These are phyloP conservation scores for Acanthiza pusilla DNA, from an alignment of 2,797 vertebrate species.

Conservation along the genomic window DNA sequence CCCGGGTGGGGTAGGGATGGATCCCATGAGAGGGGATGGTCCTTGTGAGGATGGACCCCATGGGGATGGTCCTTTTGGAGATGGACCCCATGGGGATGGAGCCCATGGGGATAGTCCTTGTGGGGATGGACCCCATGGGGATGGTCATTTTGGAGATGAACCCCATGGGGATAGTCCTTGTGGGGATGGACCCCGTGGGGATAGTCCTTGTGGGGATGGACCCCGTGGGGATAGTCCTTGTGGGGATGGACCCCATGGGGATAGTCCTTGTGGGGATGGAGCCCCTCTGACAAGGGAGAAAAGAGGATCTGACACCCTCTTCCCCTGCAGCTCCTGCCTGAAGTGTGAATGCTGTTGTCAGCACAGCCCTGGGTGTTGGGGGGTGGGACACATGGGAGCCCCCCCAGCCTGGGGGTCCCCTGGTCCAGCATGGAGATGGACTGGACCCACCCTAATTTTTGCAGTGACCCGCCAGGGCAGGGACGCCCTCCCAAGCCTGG, in stretches of 20 bases:
- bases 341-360: not conserved
- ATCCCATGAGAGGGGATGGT: too few relatives aligned
- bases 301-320: not conserved
- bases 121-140: too few relatives aligned
- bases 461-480: rapidly evolving
- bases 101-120: too few relatives aligned
- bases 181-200: too few relatives aligned
- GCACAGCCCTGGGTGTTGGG: not conserved
- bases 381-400: not conserved
- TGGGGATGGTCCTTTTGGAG: too few relatives aligned
- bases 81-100: too few relatives aligned
- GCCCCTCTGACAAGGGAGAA: not conserved
- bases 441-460: not conserved
- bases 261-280: too few relatives aligned
- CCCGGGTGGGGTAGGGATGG: not conserved
- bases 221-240: too few relatives aligned
- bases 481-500: not conserved
- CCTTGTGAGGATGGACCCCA: not conserved
- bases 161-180: too few relatives aligned
- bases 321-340: not conserved
- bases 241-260: too few relatives aligned
- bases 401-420: not conserved
- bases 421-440: not conserved
- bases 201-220: too few relatives aligned
- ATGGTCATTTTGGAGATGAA: too few relatives aligned